phyloP scores from a whole-genome alignment of 2,113 vertebrate species.

The Arizona elegans region DNA sequence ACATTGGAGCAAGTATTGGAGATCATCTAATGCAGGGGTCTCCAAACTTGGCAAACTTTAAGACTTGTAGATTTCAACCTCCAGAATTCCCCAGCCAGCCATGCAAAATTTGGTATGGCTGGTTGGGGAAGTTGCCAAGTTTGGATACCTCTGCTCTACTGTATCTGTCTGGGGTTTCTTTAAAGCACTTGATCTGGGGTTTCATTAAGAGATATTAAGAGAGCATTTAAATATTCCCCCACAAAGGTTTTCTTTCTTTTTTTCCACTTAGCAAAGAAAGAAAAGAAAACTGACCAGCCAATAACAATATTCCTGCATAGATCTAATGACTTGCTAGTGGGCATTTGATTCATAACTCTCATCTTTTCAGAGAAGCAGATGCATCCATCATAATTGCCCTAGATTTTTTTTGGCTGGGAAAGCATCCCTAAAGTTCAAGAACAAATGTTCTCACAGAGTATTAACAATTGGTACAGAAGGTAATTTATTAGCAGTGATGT shows the following conservation, averaged over 20 bases:
- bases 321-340: constrained; percentile 22
- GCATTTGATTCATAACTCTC: constrained; percentile 6
- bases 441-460: constrained; percentile 21
- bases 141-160: not conserved
- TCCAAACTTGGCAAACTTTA: not conserved
- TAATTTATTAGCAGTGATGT: not conserved
- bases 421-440: constrained; percentile 23
- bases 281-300: constrained; percentile 19
- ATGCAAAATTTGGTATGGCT: not conserved
- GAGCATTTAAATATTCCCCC: not conserved
- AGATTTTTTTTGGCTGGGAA: constrained; percentile 13
- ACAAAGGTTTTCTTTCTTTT: not conserved
- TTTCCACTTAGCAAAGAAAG: not conserved
- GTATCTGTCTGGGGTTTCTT: constrained; percentile 14
- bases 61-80: not conserved
- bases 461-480: not conserved
- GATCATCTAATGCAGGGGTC: not conserved
- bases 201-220: not conserved
- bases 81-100: not conserved
- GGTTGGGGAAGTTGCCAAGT: not conserved
- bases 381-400: constrained; percentile 27
- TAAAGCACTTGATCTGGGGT: constrained; percentile 14
- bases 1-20: constrained; percentile 21
- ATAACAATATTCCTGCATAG: not conserved
- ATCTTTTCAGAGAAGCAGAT: constrained; percentile 29